Conservation (phyloP, 2,797 vertebrate genomes). For the Diceros bicornis region DNA sequence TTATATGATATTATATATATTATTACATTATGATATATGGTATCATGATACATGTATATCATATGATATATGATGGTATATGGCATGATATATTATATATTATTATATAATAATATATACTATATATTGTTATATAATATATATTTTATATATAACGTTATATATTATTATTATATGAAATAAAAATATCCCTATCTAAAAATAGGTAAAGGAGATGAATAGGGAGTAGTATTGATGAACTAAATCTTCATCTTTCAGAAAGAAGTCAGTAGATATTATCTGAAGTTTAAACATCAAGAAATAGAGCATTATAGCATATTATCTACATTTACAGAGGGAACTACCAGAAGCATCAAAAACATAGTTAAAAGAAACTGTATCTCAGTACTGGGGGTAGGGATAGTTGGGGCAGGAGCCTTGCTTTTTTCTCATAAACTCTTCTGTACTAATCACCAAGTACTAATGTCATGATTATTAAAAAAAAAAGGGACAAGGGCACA, state of each 20-base stretch:
- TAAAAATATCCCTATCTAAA: constrained; percentile 2
- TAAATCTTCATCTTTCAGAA: constrained; percentile 22
- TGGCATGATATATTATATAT: too few relatives aligned
- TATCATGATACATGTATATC: too few relatives aligned
- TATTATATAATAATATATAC: too few relatives aligned
- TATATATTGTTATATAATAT: not conserved
- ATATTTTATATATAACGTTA: too few relatives aligned
- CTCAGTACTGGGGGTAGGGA: not conserved
- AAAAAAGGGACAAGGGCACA: not conserved
- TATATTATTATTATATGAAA: constrained; percentile 18
- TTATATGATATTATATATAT: not conserved
- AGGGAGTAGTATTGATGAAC: not conserved
- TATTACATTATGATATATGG: too few relatives aligned
- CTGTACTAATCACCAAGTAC: not conserved
- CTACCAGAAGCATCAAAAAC: not conserved
- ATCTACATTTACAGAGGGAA: not conserved
- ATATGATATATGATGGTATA: too few relatives aligned
- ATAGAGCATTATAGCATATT: not conserved
- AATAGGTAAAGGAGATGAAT: constrained; percentile 39
- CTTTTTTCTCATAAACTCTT: not conserved
- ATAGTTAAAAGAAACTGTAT: not conserved
- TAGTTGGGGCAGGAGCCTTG: not conserved
- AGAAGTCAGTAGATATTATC: not conserved
- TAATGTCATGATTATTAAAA: not conserved
- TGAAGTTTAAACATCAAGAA: constrained; percentile 52